Base-by-base conservation (phyloP, 2,113 vertebrate genomes). In the Castor canadensis region DNA sequence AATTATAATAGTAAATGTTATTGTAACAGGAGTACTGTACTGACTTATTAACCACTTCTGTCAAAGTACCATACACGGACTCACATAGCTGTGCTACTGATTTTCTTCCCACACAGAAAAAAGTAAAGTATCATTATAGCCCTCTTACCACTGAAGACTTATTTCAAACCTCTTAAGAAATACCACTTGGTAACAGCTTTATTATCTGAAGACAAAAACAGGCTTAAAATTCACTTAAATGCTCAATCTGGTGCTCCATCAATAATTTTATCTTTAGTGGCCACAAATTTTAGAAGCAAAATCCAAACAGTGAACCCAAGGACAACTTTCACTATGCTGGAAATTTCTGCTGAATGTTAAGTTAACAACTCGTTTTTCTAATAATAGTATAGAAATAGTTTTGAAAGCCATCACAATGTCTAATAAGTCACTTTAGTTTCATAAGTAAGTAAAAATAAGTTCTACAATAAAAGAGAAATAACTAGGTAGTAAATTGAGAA, bases 1-100 rank as follows among this genome's bases (percentile, higher is more conserved):
- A 94, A 94, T 95, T 91, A 83, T 91, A 95, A 91, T 40, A 94
- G 83, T 86, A 96, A 97, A 89, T 95, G 73, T 91, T 95, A 94
- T 94, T 90, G 88, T 96, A 96, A 95, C 32, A 91, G 89, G 95
- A 90, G n/a, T n/a, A n/a, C n/a, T n/a, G 60, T 95, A 89, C 80
- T 91, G 73, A 93, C 56, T 93, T 93, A 94, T 75, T 93, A 96
- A 73, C 49, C 89, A 91, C 93, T 64, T 93, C 84, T 96, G 79
- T 93, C 92, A 66, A 86, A 88, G 86, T 56, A 86, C 95, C 95
- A 94, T 73, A 95, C 75, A 91, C 43, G 49, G 89, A 79, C 69
- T 86, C 86, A 79, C 67, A 89, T 8, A 58, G 87, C 54, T 77
- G 47, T 85, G 67, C 73, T 84, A 90, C 94, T 94, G 60, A 91